phyloP scores from a whole-genome alignment of 2,888 invertebrate species.

The Pemphredon lugubris region DNA sequence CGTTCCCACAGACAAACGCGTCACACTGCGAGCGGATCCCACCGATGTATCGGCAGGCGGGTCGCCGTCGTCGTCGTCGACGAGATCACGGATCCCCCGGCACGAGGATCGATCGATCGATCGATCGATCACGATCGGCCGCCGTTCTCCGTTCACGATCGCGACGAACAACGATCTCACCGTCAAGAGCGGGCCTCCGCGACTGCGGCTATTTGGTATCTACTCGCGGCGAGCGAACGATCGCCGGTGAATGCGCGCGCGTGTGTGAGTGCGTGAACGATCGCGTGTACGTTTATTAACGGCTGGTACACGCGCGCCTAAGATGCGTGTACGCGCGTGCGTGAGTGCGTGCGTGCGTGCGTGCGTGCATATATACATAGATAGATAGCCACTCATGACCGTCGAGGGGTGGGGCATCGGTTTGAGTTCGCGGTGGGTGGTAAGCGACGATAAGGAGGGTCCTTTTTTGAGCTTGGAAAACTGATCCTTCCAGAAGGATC shows the following conservation, averaged over 20 bases:
- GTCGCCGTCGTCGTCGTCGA: neutral
- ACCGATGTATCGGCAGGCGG: neutral
- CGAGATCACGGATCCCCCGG: neutral
- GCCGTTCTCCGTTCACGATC: conserved; percentile 34
- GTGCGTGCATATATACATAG: conserved; percentile 1
- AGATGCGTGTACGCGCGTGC: neutral
- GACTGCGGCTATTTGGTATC: conserved; percentile 61
- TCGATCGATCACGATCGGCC: conserved; percentile 47
- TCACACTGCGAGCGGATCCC: no score
- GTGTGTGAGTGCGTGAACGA: conserved; percentile 6
- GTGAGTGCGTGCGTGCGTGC: conserved; percentile 9
- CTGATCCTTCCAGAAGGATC: neutral
- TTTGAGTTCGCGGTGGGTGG: conserved; percentile 28
- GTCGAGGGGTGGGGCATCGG: neutral
- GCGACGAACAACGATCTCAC: conserved; percentile 56
- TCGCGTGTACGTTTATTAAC: neutral
- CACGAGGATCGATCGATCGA: conserved; percentile 56
- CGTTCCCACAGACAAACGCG: no score
- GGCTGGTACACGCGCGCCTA: neutral
- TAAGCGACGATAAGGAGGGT: conserved; percentile 23
- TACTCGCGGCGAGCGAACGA: conserved; percentile 57
- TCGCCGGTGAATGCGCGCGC: conserved; percentile 48
- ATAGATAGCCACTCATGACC: neutral
- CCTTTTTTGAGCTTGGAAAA: conserved; percentile 10
- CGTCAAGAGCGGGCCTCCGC: conserved; percentile 57